Base-by-base conservation (phyloP, 2,113 vertebrate species). In the Vulpes vulpes region DNA sequence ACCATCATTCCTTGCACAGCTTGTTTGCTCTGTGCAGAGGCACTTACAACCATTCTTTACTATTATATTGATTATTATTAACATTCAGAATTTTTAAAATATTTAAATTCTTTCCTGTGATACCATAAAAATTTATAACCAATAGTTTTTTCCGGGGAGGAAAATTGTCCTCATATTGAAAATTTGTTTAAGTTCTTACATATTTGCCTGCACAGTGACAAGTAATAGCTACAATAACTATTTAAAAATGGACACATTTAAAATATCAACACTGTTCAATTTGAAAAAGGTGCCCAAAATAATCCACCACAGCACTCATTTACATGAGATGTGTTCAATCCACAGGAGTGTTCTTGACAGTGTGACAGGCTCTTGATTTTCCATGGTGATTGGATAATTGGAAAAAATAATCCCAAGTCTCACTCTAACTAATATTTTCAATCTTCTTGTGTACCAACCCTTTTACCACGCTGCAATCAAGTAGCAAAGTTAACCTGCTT, bases 381-480 rank as follows among this genome's bases (percentile, higher is more conserved):
- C 65, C 25, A 57, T 67, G 67, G 59, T 59, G 57, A 73, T 32
- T 38, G 53, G 65, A 69, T 80, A 73, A 83, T 20, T n/a, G 67
- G 35, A 27, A 81, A 74, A 88, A 83, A 25, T 25, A 79, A 80
- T 81, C 8, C 17, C 32, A 80, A 71, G 5, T 89, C 30, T 12
- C 30, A 59, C 60, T 78, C 38, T 84, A 94, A n/a, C 43, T 20
- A 84, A 78, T 82, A 59, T 84, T 64, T 80, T 78, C 30, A 82
- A 11, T 32, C 23, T 32, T 51, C 14, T 84, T 12, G 1, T n/a
- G 27, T 83, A 73, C 32, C 71, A 92, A 55, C 5, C 7, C 25
- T 94, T 96, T 88, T 30, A 86, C 32, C 25, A 74, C 4, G 19
- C 27, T 83, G n/a, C 12, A 17, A 19, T 59, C 22, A 80, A 43